Base-by-base conservation (phyloP, 1,140 invertebrate species). In the Drosophila leontia region DNA sequence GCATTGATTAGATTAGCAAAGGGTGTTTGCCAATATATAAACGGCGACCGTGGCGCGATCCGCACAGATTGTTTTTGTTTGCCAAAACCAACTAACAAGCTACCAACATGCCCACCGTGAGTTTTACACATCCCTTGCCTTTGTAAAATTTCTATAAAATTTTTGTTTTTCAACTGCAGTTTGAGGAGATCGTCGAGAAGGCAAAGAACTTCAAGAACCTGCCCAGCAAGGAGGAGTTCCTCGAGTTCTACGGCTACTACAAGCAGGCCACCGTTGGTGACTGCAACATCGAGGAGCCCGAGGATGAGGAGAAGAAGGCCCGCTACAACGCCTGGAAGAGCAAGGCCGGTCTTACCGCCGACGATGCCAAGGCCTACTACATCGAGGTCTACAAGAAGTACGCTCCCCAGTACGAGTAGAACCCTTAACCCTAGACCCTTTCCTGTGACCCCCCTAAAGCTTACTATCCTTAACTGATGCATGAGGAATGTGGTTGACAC, bases 251-350 rank as follows among this genome's bases (percentile, higher is more conserved):
- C 92, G 96, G 95, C 13, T 94, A 98, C 2, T 99, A 94, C 94
- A 99, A 99, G 92, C 98, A 99, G 93, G 97, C 95, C n/a, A 96
- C 95, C 44, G 94, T 96, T 55, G 97, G 97, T n/a, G 97, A 98
- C 87, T 94, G 95, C 77, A 96, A 97, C 77, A 96, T 95, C 92
- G 96, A 94, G 57, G 95, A 96, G 85, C 98, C 98, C 60, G 93
- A 99, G 45, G 98, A 99, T 93, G 95, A 98, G 68, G 98, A 98
- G 93, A 97, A 97, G 55, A 99, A 99, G 94, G 98, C 98, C 0
- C 99, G 99, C 92, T 99, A 98, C 97, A 96, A 99, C 78, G 95
- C 98, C 17, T 99, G 98, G 98, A 95, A 96, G 79, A 93, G 85
- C 23, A 96, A 95, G 93, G 98, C 98, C 93, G 98, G 98, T 81